These are phyloP conservation scores for Rhombomys opimus DNA, from an alignment of 2,113 vertebrate genomes.

Conservation along the genomic window DNA sequence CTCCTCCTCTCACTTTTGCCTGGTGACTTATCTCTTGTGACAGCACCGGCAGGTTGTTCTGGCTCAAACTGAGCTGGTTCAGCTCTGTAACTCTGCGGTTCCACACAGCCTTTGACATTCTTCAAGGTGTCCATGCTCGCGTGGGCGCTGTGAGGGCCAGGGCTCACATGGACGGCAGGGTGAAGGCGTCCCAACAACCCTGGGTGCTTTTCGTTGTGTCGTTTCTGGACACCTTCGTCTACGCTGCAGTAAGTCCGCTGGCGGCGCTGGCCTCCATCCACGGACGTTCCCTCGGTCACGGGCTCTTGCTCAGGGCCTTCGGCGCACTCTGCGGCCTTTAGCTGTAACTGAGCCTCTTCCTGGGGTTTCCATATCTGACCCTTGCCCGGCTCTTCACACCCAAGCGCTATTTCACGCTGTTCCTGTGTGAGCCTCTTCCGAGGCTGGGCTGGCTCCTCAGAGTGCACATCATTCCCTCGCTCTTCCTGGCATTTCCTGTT, in stretches of 20 bases:
- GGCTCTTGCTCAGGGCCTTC: not conserved
- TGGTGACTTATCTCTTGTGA: not conserved
- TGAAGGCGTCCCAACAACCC: not conserved
- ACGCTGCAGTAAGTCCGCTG: fast-evolving
- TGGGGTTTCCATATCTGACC: too few relatives aligned
- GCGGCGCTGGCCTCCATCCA: too few relatives aligned
- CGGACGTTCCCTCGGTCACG: not conserved
- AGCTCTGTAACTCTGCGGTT: not conserved
- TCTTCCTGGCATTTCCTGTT: not conserved
- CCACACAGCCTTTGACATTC: not conserved
- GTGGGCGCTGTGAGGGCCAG: not conserved
- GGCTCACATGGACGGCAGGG: fast-evolving
- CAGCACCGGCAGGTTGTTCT: not conserved
- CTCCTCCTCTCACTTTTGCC: not conserved
- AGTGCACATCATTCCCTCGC: fast-evolving
- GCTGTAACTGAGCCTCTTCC: not conserved
- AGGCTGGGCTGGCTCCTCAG: too few relatives aligned
- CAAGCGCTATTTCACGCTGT: too few relatives aligned
- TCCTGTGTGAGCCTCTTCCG: not conserved
- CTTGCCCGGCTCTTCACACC: not conserved
- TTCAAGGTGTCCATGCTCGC: not conserved
- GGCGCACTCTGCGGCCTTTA: not conserved
- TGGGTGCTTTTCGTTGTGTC: not conserved
- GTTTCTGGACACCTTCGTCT: too few relatives aligned
- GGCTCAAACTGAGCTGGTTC: not conserved